Evolutionary conservation across 2,888 invertebrate genomes (phyloP).

Genomic region (Dasysyrphus tricinctus): DNA sequence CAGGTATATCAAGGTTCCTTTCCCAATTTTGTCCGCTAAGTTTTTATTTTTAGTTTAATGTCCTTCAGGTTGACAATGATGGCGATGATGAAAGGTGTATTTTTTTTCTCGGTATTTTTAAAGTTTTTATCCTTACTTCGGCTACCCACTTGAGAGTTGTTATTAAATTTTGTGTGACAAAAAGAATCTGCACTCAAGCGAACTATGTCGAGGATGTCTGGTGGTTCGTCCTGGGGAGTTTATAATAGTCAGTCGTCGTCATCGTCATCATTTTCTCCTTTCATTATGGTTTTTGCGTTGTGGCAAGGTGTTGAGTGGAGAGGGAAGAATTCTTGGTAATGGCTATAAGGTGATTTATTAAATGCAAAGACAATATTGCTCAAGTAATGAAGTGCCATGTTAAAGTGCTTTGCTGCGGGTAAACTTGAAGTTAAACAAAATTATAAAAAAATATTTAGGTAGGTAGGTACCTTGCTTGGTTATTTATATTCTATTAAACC

Average conservation of each 20-base stretch:
- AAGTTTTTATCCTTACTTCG: constrained; percentile 16
- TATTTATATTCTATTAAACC: constrained; percentile 8
- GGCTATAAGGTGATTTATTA: constrained; percentile 45
- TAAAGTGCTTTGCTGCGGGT: constrained; percentile 56
- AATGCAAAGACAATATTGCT: constrained; percentile 55
- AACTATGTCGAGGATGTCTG: constrained; percentile 51
- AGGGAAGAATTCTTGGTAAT: not conserved
- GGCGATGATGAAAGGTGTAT: constrained; percentile 57
- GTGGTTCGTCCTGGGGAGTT: constrained; percentile 20
- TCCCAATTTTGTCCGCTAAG: not conserved
- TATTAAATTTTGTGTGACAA: constrained; percentile 59
- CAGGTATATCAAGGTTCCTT: constrained; percentile 44
- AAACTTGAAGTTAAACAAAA: constrained; percentile 44
- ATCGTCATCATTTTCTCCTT: constrained; percentile 5
- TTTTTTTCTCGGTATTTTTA: constrained; percentile 25
- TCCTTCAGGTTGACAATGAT: constrained; percentile 51
- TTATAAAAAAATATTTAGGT: constrained; percentile 68
- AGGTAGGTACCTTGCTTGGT: not conserved
- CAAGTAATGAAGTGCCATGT: constrained; percentile 62
- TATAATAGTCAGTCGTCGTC: not conserved
- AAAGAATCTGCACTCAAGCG: constrained; percentile 45
- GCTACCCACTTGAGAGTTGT: constrained; percentile 51
- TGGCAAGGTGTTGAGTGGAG: too few species aligned
- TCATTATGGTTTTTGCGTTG: constrained; percentile 5
- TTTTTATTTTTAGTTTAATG: constrained; percentile 23